A percentile compares a stretch with the other conserved stretches of the same genome.
Conservation (phyloP, 2,113 vertebrate genomes). For the Colinus virginianus region DNA sequence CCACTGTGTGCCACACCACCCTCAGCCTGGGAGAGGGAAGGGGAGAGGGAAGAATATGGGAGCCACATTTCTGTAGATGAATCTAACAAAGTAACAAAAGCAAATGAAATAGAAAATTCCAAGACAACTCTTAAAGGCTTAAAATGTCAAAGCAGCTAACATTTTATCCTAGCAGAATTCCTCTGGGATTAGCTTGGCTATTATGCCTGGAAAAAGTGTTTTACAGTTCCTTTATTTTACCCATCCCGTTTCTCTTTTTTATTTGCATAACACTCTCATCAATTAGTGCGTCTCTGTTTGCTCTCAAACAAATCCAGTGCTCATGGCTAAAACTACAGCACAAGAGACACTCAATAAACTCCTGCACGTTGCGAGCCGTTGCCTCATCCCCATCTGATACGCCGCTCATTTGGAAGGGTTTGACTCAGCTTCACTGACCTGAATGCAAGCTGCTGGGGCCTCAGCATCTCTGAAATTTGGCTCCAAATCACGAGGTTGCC, state of each 20-base stretch:
- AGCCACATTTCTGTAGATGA: slow-evolving; percentile 37
- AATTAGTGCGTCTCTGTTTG: slow-evolving; percentile 61
- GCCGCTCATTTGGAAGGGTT: neutral
- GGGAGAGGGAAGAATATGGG: neutral
- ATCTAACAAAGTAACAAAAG: slow-evolving; percentile 47
- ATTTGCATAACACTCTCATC: slow-evolving; percentile 55
- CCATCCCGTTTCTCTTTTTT: slow-evolving; percentile 60
- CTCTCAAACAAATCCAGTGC: slow-evolving; percentile 61
- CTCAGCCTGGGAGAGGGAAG: neutral
- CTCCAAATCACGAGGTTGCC: slow-evolving; percentile 35
- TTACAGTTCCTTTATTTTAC: slow-evolving; percentile 61
- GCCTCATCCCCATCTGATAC: neutral
- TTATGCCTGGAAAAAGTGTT: too few relatives aligned
- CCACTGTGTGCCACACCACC: neutral
- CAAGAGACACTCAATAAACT: slow-evolving; percentile 16
- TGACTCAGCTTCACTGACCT: slow-evolving; percentile 11
- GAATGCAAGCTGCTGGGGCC: neutral
- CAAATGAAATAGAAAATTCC: slow-evolving; percentile 63
- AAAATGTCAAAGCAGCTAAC: slow-evolving; percentile 72
- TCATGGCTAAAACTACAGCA: neutral
- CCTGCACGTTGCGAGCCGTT: neutral
- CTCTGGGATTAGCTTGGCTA: slow-evolving; percentile 71
- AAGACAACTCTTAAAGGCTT: slow-evolving; percentile 70
- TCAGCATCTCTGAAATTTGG: slow-evolving; percentile 39
- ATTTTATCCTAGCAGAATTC: slow-evolving; percentile 66